A percentile compares a stretch with the other conserved stretches of the same genome.
Evolutionary conservation across 2,888 invertebrate species (phyloP).

Genomic region (Drosophila falleni): DNA sequence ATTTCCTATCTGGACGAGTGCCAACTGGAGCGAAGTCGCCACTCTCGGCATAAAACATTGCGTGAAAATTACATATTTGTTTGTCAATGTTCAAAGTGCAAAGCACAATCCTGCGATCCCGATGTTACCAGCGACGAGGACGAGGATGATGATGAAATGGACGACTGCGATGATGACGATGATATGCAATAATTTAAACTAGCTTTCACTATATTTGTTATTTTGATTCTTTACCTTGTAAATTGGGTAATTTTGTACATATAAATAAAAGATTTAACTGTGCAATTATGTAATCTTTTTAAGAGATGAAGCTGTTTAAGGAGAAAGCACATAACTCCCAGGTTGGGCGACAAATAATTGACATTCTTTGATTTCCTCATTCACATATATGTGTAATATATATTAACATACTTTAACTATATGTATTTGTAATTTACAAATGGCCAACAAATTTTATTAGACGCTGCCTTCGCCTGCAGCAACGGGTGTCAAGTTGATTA

Average conservation of each 20-base stretch:
- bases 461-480: constrained; percentile 45
- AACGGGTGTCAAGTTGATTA: constrained; percentile 92
- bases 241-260: constrained; percentile 10
- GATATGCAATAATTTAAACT: constrained; percentile 2
- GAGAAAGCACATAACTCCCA: background rate
- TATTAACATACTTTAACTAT: constrained; percentile 57
- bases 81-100: constrained; percentile 93
- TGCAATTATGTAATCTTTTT: background rate
- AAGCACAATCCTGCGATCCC: constrained; percentile 89
- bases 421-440: constrained; percentile 49
- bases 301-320: background rate
- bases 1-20: constrained; percentile 97
- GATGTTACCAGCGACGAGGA: constrained; percentile 94
- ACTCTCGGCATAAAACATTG: constrained; percentile 93
- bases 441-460: constrained; percentile 50
- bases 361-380: constrained; percentile 6
- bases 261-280: background rate
- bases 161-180: constrained; percentile 65
- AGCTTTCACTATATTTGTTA: background rate
- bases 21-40: constrained; percentile 91
- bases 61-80: constrained; percentile 93
- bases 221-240: constrained; percentile 13
- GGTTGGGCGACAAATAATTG: background rate
- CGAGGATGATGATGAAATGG: constrained; percentile 85
- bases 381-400: constrained; percentile 31